Conservation (phyloP, 2,888 invertebrate genomes). For the Thymelicus sylvestris region DNA sequence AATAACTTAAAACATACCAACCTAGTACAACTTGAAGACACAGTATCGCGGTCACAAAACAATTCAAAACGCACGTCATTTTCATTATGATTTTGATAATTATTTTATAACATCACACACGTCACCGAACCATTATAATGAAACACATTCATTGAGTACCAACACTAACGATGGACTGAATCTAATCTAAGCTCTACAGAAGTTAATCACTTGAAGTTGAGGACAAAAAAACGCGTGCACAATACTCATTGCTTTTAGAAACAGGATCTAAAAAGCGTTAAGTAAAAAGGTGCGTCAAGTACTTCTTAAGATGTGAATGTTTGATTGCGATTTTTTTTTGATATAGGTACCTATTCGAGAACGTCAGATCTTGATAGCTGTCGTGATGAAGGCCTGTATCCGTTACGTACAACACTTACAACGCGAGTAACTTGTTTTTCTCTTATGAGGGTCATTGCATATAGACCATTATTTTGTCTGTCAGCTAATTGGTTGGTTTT, state of each 20-base stretch:
- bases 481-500: no score
- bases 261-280: constrained; percentile 28
- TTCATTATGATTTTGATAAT: constrained; percentile 12
- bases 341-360: neutral
- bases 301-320: constrained; percentile 5
- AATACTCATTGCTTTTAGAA: constrained; percentile 15
- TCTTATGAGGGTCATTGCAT: no score
- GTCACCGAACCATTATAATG: constrained; percentile 12
- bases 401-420: neutral
- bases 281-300: constrained; percentile 37
- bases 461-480: no score
- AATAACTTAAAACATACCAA: constrained; percentile 22
- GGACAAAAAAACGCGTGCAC: constrained; percentile 13
- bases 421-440: no score
- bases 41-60: constrained; percentile 3
- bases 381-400: constrained; percentile 1
- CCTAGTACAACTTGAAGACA: constrained; percentile 7
- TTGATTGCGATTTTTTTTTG: neutral
- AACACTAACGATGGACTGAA: constrained; percentile 27
- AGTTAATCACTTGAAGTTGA: constrained; percentile 1
- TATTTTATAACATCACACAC: constrained; percentile 14
- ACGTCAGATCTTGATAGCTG: neutral
- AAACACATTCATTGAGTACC: constrained; percentile 13
- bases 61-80: constrained; percentile 24
- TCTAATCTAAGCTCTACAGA: neutral